A percentile compares a stretch with the other conserved stretches of the same genome.
These are phyloP conservation scores for Triops cancriformis DNA, from an alignment of 1,140 invertebrate species.

Conservation along the genomic window DNA sequence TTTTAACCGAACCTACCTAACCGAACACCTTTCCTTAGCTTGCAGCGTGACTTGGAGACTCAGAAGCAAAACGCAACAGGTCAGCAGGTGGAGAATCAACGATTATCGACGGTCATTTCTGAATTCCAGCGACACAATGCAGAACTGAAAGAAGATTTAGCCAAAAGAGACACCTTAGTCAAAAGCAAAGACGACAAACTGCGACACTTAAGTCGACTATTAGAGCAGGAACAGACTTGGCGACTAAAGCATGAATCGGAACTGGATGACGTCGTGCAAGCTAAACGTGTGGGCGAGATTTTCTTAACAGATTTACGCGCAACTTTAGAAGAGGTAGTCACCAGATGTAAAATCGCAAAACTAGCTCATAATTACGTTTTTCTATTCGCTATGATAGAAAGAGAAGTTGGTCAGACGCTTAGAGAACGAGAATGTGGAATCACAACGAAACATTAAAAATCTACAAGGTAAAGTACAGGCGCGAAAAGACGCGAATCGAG, in stretches of 20 bases:
- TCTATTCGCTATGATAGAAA: neutral
- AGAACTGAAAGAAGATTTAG: neutral
- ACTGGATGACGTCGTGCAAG: neutral
- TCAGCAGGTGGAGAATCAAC: constrained; percentile 16
- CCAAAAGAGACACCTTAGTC: neutral
- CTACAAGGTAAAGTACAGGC: neutral
- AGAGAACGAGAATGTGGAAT: neutral
- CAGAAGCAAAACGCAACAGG: neutral
- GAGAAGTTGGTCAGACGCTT: neutral
- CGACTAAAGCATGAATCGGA: neutral
- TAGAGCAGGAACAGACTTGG: neutral
- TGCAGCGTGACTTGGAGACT: constrained; percentile 23
- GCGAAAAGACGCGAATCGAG: neutral
- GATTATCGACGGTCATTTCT: neutral
- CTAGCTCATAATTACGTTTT: neutral
- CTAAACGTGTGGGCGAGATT: neutral
- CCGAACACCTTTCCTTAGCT: neutral
- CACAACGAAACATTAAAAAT: neutral
- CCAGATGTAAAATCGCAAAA: neutral
- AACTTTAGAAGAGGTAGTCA: neutral
- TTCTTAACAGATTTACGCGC: neutral
- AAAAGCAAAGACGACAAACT: neutral
- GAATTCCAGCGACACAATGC: neutral
- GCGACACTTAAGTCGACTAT: neutral
- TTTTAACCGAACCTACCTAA: no score